Base-by-base conservation (phyloP, 1,140 invertebrate genomes). In the Aricia agestis region DNA sequence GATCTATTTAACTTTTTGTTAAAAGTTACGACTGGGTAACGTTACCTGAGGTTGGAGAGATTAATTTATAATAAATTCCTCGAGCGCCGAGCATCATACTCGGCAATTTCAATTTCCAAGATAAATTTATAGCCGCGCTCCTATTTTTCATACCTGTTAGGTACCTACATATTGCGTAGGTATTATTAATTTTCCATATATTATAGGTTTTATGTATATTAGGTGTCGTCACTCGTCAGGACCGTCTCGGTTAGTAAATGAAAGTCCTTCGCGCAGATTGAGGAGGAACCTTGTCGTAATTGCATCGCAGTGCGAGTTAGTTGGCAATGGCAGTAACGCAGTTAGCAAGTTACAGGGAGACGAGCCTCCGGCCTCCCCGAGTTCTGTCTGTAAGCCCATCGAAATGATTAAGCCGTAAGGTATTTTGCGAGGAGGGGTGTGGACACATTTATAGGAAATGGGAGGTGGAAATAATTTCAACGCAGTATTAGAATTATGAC, bases 1-100 rank as follows among this genome's bases (percentile, higher is more conserved):
- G 59, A 63, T 63, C 59, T 63, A 63, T 63, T 19, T 31, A 18
- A 63, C 7, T 63, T 63, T 52, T 63, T 31, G 59, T 63, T 63
- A 63, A 25, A 63, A 63, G 59, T 19, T 63, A 52, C 9, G 45
- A 52, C 45, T 11, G 45, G 45, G 45, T n/a, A n/a, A n/a, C n/a
- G 45, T 52, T 52, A 52, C 45, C 45, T 52, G 6, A 52, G 45
- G 45, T 52, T 13, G 45, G 45, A 52, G 45, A 52, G 45, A 52
- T 52, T 52, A 5, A 52, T 52, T 52, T 52, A 52, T 52, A 52
- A 52, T 52, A 52, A 52, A 52, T 52, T 52, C 45, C 45, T 52
- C 45, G 45, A 10, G 45, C 45, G 45, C 13, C 45, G 45, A 52
- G 45, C 45, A 52, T 52, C 0, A 52, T 52, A 10, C 45, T 52